phyloP scores from a whole-genome alignment of 2,888 invertebrate species.

The Sicus ferrugineus region DNA sequence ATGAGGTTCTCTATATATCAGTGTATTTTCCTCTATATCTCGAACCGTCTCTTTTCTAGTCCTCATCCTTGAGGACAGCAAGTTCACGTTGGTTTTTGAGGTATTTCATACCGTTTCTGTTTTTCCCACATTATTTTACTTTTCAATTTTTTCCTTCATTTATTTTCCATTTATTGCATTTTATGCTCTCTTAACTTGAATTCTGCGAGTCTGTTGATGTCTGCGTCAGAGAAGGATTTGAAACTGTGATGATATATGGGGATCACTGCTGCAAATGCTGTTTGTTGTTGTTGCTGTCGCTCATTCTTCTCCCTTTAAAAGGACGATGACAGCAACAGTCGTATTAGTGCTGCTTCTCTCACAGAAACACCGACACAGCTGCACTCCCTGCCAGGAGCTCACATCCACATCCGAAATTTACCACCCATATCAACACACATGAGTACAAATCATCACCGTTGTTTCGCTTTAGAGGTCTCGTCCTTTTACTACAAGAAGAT shows the following conservation, averaged over 20 bases:
- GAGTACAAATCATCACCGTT: neutral
- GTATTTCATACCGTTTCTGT: too few species aligned
- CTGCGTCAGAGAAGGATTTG: neutral
- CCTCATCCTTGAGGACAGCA: too few species aligned
- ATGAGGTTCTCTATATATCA: too few species aligned
- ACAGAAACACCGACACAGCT: neutral
- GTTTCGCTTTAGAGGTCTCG: neutral
- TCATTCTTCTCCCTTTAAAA: neutral
- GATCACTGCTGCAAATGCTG: neutral
- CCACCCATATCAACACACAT: neutral
- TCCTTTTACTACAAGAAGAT: conserved; percentile 15
- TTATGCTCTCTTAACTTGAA: neutral
- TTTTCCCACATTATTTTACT: too few species aligned
- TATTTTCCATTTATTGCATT: neutral
- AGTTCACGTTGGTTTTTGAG: too few species aligned
- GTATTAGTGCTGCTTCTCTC: conserved; percentile 6
- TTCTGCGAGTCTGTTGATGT: neutral
- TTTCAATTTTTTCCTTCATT: neutral
- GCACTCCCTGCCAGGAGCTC: too few species aligned
- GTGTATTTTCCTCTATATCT: too few species aligned
- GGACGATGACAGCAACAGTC: conserved; percentile 1
- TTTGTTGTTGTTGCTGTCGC: neutral
- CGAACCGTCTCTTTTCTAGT: too few species aligned
- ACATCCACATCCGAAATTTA: neutral
- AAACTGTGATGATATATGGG: conserved; percentile 5